Conservation (phyloP, 2,888 invertebrate species). For the Ormyrus labotus region DNA sequence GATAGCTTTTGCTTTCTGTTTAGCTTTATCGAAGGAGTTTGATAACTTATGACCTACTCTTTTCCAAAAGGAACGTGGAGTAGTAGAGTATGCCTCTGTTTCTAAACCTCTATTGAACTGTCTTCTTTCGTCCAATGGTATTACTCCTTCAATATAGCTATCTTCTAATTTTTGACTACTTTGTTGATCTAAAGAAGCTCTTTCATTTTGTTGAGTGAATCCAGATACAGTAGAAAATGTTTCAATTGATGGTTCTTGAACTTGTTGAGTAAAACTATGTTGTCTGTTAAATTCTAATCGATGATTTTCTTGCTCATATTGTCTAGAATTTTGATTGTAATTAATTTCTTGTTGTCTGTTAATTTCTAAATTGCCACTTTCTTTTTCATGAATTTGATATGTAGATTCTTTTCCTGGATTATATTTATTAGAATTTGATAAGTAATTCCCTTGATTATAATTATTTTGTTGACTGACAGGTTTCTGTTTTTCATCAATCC, state of each 20-base stretch:
- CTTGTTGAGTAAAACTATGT: slow-evolving; percentile 45
- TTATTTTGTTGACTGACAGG: slow-evolving; percentile 19
- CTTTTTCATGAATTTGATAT: slow-evolving; percentile 11
- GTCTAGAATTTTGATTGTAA: neutral
- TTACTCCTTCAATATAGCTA: slow-evolving; percentile 4
- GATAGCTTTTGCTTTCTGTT: slow-evolving; percentile 77
- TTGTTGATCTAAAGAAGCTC: neutral
- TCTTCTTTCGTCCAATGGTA: slow-evolving; percentile 57
- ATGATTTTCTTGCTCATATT: slow-evolving; percentile 36
- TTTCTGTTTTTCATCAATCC: slow-evolving; percentile 52
- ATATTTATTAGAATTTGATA: slow-evolving; percentile 11
- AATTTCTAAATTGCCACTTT: slow-evolving; percentile 12
- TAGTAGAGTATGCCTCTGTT: slow-evolving; percentile 60
- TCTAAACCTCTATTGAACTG: slow-evolving; percentile 50
- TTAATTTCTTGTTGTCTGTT: neutral
- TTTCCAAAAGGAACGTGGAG: slow-evolving; percentile 79
- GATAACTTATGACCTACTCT: slow-evolving; percentile 78
- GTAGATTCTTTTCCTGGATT: slow-evolving; percentile 11
- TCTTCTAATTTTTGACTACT: neutral
- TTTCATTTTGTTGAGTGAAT: slow-evolving; percentile 7
- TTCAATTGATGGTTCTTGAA: slow-evolving; percentile 1
- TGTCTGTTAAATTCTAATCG: slow-evolving; percentile 50
- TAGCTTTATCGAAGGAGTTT: slow-evolving; percentile 77
- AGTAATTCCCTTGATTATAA: slow-evolving; percentile 8
- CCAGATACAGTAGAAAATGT: slow-evolving; percentile 1